Percentiles rank a stretch among this genome's conserved stretches.
Conservation (phyloP, 2,888 invertebrate genomes). For the Lordiphosa andalusiaca region DNA sequence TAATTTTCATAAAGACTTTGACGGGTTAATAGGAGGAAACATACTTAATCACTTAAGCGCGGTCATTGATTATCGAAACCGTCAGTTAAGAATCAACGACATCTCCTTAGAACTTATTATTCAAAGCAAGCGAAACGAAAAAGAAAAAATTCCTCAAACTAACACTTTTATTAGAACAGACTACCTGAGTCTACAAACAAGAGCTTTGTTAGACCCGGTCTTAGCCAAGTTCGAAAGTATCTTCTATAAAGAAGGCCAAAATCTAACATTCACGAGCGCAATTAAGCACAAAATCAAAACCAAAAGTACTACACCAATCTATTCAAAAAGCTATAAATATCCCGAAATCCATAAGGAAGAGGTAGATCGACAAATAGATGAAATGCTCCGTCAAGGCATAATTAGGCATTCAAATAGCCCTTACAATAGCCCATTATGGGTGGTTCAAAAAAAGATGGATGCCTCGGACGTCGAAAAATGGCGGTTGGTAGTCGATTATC, state of each 20-base stretch:
- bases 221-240: no score
- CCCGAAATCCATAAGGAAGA: constrained; percentile 11
- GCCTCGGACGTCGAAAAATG: neutral
- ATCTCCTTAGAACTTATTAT: no score
- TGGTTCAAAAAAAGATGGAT: constrained; percentile 1
- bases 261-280: constrained; percentile 4
- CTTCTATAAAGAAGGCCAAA: constrained; percentile 12
- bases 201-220: no score
- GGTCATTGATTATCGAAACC: no score
- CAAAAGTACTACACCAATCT: constrained; percentile 1
- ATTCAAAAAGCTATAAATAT: constrained; percentile 9
- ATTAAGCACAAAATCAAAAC: constrained; percentile 5
- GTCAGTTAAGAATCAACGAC: no score
- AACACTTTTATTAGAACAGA: no score
- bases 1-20: neutral
- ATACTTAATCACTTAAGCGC: no score
- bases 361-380: neutral
- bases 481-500: neutral
- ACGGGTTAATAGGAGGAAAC: neutral
- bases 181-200: no score
- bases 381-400: constrained; percentile 2
- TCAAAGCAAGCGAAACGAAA: no score
- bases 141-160: no score
- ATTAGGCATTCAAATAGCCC: constrained; percentile 3
- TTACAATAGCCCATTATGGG: neutral